These are phyloP conservation scores for Bombyx mori DNA, from an alignment of 1,140 invertebrate genomes.

Conservation along the genomic window DNA sequence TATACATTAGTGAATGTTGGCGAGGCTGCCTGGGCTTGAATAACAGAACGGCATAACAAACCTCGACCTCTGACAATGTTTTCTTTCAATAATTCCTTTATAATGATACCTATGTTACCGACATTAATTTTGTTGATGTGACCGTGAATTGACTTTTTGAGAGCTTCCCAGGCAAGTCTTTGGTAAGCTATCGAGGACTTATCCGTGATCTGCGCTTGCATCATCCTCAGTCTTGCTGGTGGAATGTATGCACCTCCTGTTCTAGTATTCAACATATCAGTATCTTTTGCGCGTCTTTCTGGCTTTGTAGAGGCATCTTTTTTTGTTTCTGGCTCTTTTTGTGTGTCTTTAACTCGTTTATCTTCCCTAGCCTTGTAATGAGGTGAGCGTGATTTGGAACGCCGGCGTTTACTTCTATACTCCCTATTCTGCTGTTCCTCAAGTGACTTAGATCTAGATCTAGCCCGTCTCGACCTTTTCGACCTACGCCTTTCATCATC, in stretches of 20 bases:
- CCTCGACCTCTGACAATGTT: conserved; percentile 97
- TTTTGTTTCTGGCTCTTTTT: conserved; percentile 26
- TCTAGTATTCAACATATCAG: conserved; percentile 84
- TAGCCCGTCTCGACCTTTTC: conserved; percentile 35
- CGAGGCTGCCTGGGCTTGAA: conserved; percentile 97
- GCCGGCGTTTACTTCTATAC: conserved; percentile 39
- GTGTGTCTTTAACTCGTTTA: conserved; percentile 20
- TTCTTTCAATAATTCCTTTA: conserved; percentile 92
- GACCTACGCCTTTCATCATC: conserved; percentile 36
- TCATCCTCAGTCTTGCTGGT: conserved; percentile 92
- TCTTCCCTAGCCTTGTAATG: conserved; percentile 25
- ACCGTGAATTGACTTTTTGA: conserved; percentile 99
- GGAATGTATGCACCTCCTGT: conserved; percentile 99
- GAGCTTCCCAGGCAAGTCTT: conserved; percentile 96
- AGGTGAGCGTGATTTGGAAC: conserved; percentile 43
- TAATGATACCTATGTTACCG: conserved; percentile 94
- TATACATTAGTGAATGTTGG: conserved; percentile 98
- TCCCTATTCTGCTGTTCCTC: conserved; percentile 26
- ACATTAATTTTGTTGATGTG: conserved; percentile 98
- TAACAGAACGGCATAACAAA: conserved; percentile 90
- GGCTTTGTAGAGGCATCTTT: conserved; percentile 22
- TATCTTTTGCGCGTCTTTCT: conserved; percentile 67
- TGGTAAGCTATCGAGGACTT: conserved; percentile 95
- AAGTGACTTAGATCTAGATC: conserved; percentile 40
- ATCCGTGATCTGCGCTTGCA: conserved; percentile 95